Base-by-base conservation (phyloP, 1,140 invertebrate genomes). In the Ostrea edulis region DNA sequence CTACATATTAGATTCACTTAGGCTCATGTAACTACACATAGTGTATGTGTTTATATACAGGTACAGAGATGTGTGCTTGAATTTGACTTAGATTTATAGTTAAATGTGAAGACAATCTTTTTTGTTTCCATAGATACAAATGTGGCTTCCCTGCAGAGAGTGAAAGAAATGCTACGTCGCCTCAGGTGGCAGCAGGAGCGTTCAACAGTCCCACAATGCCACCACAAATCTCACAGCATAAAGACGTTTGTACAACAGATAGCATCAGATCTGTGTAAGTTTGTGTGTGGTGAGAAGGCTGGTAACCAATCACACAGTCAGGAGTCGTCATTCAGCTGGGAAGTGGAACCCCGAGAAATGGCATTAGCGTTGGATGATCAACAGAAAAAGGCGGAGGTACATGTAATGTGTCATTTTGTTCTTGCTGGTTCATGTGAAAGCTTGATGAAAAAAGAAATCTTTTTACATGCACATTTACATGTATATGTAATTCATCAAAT, bases 321-420 rank as follows among this genome's bases (percentile, higher is more conserved):
- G 52, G 89, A 87, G 25, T 58, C 84, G 25, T 88, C 86, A 71
- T 82, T 35, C 58, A 51, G 77, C 17, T 77, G 68, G 29, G 91
- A 83, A 88, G 83, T 84, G 17, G 92, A 94, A 44, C 93, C 93
- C 17, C 87, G 90, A 17, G 87, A 92, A 52, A 87, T 95, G 54
- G 90, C 92, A 55, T 84, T 90, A n/a, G 95, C 95, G 8, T 93
- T 96, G 90, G 87, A 93, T 54, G 91, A 92, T 53, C 96, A 96
- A 82, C 95, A 96, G 81, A 89, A 92, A 20, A 93, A 95, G 88
- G 96, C 96, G 2, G 93, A 95, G 92, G 95, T 96, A 83, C 3
- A 35, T 20, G n/a, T n/a, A n/a, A n/a, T n/a, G n/a, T 62, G 14
- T 44, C 35, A 62, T n/a, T 62, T 62, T 62, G 17, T 62, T 17